Evolutionary conservation across 2,113 vertebrate species (phyloP).

Genomic region (Phaethon lepturus): DNA sequence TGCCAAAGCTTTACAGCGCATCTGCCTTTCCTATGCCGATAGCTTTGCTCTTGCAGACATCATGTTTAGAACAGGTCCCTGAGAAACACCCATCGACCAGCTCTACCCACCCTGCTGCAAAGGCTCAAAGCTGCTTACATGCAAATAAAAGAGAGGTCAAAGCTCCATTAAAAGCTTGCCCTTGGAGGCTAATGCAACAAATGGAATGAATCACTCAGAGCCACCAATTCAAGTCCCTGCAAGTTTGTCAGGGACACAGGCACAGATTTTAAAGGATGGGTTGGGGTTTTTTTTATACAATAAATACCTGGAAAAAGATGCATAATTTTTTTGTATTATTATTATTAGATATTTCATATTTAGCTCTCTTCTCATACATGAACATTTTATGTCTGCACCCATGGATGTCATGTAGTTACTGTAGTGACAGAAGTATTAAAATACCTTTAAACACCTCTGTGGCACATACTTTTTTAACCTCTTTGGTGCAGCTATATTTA

Average conservation of each 20-base stretch:
- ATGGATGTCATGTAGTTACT: not conserved
- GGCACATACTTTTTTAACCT: not conserved
- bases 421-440: conserved; percentile 1
- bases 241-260: not conserved
- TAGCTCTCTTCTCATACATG: not conserved
- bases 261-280: not conserved
- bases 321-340: not conserved
- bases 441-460: not conserved
- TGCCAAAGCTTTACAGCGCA: not conserved
- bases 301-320: not conserved
- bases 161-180: not conserved
- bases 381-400: not conserved
- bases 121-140: not conserved
- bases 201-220: not conserved
- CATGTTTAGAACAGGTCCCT: not conserved
- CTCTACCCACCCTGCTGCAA: not conserved
- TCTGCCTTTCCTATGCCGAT: not conserved
- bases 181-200: not conserved
- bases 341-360: not conserved
- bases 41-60: not conserved
- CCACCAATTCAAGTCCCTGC: not conserved
- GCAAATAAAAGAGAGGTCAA: not conserved
- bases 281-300: not conserved
- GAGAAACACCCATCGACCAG: not conserved
- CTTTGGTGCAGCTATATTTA: not conserved